Base-by-base conservation (phyloP, 2,888 invertebrate genomes). In the Nomada goodeniana region DNA sequence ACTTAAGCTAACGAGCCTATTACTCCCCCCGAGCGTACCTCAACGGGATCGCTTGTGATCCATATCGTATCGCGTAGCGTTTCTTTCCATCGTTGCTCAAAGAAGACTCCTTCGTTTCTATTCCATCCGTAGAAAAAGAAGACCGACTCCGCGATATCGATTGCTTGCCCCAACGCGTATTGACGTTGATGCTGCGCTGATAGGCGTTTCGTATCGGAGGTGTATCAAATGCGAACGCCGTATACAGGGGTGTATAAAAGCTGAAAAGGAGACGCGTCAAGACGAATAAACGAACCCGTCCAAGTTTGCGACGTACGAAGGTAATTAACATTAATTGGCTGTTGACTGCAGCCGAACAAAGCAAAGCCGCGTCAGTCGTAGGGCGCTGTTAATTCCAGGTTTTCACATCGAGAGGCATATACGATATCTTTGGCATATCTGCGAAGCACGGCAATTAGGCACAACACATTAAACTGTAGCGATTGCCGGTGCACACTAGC, bases 371-470 rank as follows among this genome's bases (percentile, higher is more conserved):
- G 82, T 76, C 78, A 71, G 71, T 79, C 81, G 69, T 83, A 70
- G 84, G 80, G 70, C 75, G 63, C 77, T 64, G 82, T 86, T 90
- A 90, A 90, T 90, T 86, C 85, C 68, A 90, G 70, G 83, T 89
- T 89, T 89, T 90, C 88, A 87, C 89, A 90, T 86, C 63, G 86
- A 76, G 65, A 81, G 68, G 67, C 71, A 42, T 74, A 70, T 84
- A 86, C 76, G 76, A 76, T 86, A 89, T 89, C 89, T 87, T 55
- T 23, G 60, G 72, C 67, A 50, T 70, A 85, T 85, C 76, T 82
- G 20, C 70, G 59, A 60, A 61, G 65, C 68, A 71, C 70, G 79
- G 87, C 83, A 88, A 88, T 88, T 88, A 88, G 74, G 79, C 76
- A 80, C 79, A 73, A 84, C 80, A 69, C 77, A 88, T 87, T 86